phyloP scores from a whole-genome alignment of 2,797 vertebrate species.

The Choloepus didactylus region DNA sequence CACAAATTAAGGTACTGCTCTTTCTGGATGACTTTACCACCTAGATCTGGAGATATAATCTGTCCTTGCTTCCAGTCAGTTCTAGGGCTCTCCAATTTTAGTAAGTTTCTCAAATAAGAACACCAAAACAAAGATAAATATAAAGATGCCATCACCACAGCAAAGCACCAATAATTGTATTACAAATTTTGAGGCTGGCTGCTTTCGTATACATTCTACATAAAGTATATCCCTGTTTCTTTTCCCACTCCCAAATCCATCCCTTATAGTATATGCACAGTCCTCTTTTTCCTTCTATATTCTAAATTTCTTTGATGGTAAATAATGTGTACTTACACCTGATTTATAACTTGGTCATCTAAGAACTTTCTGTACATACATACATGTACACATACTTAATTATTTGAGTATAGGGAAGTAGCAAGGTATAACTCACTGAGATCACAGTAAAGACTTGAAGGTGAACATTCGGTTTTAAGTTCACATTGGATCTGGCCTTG shows the following conservation, averaged over 20 bases:
- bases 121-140: not conserved
- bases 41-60: not conserved
- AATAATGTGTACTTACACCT: not conserved
- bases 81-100: not conserved
- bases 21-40: not conserved
- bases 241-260: not conserved
- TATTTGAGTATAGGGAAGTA: not conserved
- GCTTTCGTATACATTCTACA: not conserved
- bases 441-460: not conserved
- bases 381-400: not conserved
- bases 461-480: not conserved
- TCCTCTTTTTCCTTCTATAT: not conserved
- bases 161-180: not conserved
- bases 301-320: not conserved
- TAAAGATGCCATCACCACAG: not conserved
- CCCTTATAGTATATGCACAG: not conserved
- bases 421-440: not conserved
- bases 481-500: not conserved
- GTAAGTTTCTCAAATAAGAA: not conserved
- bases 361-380: not conserved
- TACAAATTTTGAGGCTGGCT: not conserved
- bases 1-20: not conserved
- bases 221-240: not conserved
- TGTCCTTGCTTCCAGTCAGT: not conserved
- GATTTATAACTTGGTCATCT: not conserved